These are phyloP conservation scores for Misgurnus mizolepis DNA, from an alignment of 2,113 vertebrate species.

Conservation along the genomic window DNA sequence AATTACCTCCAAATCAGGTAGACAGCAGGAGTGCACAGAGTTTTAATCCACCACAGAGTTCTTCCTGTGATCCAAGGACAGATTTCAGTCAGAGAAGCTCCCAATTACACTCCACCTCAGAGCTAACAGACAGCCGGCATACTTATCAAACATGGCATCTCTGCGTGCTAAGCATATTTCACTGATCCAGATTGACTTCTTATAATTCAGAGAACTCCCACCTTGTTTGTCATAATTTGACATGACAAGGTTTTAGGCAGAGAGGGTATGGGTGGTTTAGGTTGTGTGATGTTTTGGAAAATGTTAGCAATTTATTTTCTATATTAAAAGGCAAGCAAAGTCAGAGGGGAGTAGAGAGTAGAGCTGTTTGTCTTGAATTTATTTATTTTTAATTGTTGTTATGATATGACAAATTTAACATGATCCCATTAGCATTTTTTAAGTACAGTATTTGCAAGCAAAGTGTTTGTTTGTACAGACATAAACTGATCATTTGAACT, in stretches of 20 bases:
- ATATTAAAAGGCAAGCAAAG: not conserved
- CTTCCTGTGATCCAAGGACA: constrained; percentile 21
- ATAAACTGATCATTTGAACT: not conserved
- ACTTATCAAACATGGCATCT: constrained; percentile 28
- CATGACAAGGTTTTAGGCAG: constrained; percentile 17
- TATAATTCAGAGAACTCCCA: constrained; percentile 30
- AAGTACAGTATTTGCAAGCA: too few species aligned
- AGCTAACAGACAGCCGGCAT: constrained; percentile 5
- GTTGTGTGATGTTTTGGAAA: not conserved
- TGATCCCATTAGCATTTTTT: too few species aligned
- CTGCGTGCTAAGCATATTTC: constrained; percentile 15
- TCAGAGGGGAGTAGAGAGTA: too few species aligned
- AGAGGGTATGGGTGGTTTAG: not conserved
- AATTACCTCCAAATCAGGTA: constrained; percentile 28
- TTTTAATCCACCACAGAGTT: constrained; percentile 15
- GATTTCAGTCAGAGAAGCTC: constrained; percentile 20
- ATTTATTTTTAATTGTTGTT: not conserved
- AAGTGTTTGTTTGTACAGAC: not conserved
- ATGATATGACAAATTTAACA: not conserved
- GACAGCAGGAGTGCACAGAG: not conserved
- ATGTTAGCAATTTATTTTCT: not conserved
- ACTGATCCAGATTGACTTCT: constrained; percentile 4
- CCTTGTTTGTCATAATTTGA: constrained; percentile 6
- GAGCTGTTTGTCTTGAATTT: too few species aligned
- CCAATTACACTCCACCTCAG: constrained; percentile 27